These are phyloP conservation scores for Sarcophilus harrisii DNA, from an alignment of 2,797 vertebrate species.

Conservation along the genomic window DNA sequence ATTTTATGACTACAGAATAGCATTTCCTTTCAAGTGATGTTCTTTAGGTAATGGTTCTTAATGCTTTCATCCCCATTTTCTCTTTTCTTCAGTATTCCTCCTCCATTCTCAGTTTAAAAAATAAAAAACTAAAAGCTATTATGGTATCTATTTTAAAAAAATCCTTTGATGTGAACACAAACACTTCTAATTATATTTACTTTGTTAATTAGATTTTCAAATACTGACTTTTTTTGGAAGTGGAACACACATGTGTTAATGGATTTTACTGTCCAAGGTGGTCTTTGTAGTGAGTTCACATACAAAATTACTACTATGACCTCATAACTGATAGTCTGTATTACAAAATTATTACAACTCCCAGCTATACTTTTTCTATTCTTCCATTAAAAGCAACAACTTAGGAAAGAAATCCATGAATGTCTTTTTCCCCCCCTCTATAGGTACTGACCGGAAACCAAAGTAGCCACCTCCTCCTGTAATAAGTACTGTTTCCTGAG, in stretches of 20 bases:
- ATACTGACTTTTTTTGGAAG: constrained; percentile 16
- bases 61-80: background rate
- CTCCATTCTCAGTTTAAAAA: constrained; percentile 32
- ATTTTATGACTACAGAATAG: background rate
- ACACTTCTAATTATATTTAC: background rate
- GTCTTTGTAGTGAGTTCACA: background rate
- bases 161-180: constrained; percentile 1
- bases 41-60: background rate
- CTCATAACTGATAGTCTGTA: background rate
- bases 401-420: constrained; percentile 19
- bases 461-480: constrained; percentile 97
- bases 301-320: background rate
- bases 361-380: background rate
- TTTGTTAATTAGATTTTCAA: constrained; percentile 13
- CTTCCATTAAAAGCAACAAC: background rate
- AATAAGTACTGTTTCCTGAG: constrained; percentile 86
- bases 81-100: background rate
- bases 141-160: background rate
- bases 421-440: background rate
- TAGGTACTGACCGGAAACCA: constrained; percentile 92
- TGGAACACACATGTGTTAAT: background rate
- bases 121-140: constrained; percentile 14
- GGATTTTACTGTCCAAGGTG: background rate
- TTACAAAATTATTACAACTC: background rate
- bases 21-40: constrained; percentile 1